Percentiles rank a stretch among this genome's conserved stretches.
These are phyloP conservation scores for Crocuta crocuta DNA, from an alignment of 2,113 vertebrate species.

Conservation along the genomic window DNA sequence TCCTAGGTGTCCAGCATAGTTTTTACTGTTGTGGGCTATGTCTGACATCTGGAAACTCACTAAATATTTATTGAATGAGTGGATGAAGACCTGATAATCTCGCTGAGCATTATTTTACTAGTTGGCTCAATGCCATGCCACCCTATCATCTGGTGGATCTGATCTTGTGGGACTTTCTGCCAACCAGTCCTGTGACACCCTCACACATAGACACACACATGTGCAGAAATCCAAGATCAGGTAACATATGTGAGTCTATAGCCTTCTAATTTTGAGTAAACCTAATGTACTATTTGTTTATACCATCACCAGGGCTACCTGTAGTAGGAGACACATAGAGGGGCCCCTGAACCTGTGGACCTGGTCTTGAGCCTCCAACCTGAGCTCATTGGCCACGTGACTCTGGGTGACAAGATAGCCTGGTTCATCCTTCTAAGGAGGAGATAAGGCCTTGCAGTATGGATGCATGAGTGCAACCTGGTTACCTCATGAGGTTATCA, in stretches of 20 bases:
- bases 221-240: not conserved
- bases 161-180: not conserved
- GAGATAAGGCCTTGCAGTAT: not conserved
- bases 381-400: not conserved
- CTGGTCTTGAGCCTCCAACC: not conserved
- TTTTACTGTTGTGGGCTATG: not conserved
- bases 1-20: not conserved
- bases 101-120: not conserved
- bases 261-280: not conserved
- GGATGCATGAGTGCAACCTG: not conserved
- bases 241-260: not conserved
- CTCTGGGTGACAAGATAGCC: not conserved
- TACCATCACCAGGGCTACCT: not conserved
- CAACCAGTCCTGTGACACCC: not conserved
- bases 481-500: not conserved
- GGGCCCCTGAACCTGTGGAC: not conserved
- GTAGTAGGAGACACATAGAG: not conserved
- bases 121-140: not conserved
- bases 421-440: not conserved
- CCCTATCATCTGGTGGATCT: not conserved
- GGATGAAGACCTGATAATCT: not conserved
- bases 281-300: not conserved
- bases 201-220: not conserved
- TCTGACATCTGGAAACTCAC: not conserved
- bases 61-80: not conserved